Evolutionary conservation across 2,888 invertebrate genomes (phyloP).

Genomic region (Punctoribates punctum): DNA sequence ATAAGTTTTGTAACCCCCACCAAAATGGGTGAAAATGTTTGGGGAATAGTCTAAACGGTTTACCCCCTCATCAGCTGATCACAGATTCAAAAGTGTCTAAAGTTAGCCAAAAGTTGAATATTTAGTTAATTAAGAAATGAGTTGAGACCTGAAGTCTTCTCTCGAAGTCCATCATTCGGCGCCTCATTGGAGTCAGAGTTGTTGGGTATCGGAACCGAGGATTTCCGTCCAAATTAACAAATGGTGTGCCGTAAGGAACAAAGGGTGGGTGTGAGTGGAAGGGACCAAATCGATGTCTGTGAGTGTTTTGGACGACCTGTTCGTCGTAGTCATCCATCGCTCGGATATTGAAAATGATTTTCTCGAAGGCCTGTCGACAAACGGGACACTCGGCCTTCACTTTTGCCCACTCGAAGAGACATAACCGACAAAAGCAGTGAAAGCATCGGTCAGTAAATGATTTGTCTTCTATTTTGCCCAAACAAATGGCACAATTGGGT

Average conservation of each 20-base stretch:
- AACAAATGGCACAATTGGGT: constrained; percentile 86
- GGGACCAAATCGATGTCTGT: neutral
- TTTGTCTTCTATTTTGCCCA: constrained; percentile 78
- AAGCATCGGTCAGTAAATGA: constrained; percentile 87
- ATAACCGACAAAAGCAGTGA: constrained; percentile 91
- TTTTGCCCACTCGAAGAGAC: constrained; percentile 90
- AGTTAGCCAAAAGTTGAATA: too few species aligned
- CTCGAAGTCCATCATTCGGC: constrained; percentile 44
- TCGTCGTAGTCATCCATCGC: constrained; percentile 83
- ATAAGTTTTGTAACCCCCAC: too few species aligned
- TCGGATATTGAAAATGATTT: constrained; percentile 86
- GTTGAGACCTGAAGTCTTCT: constrained; percentile 24
- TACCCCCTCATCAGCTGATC: too few species aligned
- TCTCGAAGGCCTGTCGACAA: constrained; percentile 85
- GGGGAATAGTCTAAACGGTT: too few species aligned
- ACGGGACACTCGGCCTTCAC: constrained; percentile 89
- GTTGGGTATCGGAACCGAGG: constrained; percentile 53
- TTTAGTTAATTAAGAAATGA: constrained; percentile 4
- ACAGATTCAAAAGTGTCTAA: too few species aligned
- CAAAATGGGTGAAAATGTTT: too few species aligned
- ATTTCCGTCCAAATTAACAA: constrained; percentile 43
- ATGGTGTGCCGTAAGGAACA: neutral
- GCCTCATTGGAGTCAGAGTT: constrained; percentile 52
- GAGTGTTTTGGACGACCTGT: constrained; percentile 41
- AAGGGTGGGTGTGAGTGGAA: neutral